Evolutionary conservation across 2,113 vertebrate species (phyloP), one percentile per base, ranked within the genome.

Genomic region (Cacatua alba): DNA sequence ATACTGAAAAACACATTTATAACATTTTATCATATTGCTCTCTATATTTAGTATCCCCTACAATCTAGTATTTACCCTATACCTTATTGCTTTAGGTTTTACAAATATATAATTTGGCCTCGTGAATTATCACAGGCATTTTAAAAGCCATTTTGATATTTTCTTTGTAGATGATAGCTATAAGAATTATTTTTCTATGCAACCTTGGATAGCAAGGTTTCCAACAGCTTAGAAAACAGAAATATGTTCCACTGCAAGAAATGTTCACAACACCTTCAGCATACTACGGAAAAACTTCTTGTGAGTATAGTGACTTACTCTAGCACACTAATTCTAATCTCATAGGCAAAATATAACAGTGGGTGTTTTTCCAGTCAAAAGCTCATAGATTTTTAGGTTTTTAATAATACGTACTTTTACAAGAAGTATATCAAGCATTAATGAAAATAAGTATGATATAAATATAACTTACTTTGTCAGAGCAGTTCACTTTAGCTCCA

Each of bases 401-500:
- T 41, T 6, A 74, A 49, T 14, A 7, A 20, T 51, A 59, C 5
- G 51, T 72, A 48, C 12, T 67, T 63, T 63, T 21, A n/a, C 31
- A 87, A 28, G 10, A 55, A 64, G 35, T 16, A 4, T 26, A 88
- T 33, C 35, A 75, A 48, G 64, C n/a, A 48, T 43, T 55, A 67
- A 20, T 48, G 44, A 53, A 39, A 25, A 17, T 21, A 57, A 55
- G 10, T 6, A 21, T 48, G 60, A 79, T 2, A 65, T 8, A 59
- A 51, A 43, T 20, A 10, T 46, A 87, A 82, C 98, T 95, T 96
- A 99, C 99, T 98, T 99, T 99, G 97, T 99, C 99, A 35, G 99
- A 99, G 96, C 99, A 99, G 98, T 99, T 99, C 97, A 99, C 99
- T 96, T 99, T 99, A 82, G 99, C 99, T 80, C 99, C 99, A 28